These are phyloP conservation scores for Polypedilum vanderplanki DNA, from an alignment of 1,140 invertebrate genomes.

Conservation along the genomic window DNA sequence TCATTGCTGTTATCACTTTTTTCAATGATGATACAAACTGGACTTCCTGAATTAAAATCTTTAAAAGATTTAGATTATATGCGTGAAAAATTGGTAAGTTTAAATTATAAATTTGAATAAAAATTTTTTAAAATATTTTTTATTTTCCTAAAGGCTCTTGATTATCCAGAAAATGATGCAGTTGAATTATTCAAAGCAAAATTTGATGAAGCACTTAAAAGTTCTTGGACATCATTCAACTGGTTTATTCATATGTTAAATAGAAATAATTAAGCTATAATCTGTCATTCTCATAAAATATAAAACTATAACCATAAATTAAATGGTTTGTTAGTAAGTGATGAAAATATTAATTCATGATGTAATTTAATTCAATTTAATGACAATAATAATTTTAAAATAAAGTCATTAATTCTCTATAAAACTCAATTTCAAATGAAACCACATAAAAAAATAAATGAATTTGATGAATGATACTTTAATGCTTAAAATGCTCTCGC, in stretches of 20 bases:
- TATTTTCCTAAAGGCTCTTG: constrained; percentile 61
- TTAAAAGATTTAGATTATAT: constrained; percentile 90
- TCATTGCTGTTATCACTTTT: constrained; percentile 92
- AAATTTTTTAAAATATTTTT: constrained; percentile 31
- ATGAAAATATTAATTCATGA: too few relatives aligned
- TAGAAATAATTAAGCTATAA: constrained; percentile 83
- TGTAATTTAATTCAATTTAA: too few relatives aligned
- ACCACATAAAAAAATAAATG: too few relatives aligned
- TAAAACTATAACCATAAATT: too few relatives aligned
- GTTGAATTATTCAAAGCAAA: constrained; percentile 80
- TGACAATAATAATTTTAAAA: too few relatives aligned
- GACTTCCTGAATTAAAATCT: constrained; percentile 86
- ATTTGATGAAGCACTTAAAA: constrained; percentile 83
- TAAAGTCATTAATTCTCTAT: too few relatives aligned
- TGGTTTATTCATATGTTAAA: constrained; percentile 90
- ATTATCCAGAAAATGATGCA: constrained; percentile 75
- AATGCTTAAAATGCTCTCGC: too few relatives aligned
- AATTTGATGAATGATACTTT: too few relatives aligned
- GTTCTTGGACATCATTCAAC: constrained; percentile 93
- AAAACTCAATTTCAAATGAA: too few relatives aligned
- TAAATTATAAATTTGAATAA: constrained; percentile 16
- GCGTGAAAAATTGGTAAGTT: constrained; percentile 77
- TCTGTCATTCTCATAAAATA: too few relatives aligned
- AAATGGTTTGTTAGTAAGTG: too few relatives aligned
- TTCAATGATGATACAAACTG: constrained; percentile 98